Percentiles rank a stretch among this genome's conserved stretches.
These are phyloP conservation scores for Trisateles emortualis DNA, from an alignment of 2,888 invertebrate species.

Conservation along the genomic window DNA sequence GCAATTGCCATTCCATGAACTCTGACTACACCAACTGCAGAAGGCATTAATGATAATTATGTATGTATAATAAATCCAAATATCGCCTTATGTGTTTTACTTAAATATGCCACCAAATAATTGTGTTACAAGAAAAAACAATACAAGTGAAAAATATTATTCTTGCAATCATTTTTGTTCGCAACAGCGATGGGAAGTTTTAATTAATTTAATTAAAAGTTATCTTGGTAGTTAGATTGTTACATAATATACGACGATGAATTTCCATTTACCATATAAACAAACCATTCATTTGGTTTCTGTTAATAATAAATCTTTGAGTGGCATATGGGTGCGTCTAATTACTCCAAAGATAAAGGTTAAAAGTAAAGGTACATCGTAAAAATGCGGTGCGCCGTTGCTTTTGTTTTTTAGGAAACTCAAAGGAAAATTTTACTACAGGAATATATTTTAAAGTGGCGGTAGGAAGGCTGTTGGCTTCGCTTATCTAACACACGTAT, in stretches of 20 bases:
- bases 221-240: conserved; percentile 33
- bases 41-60: too few relatives aligned
- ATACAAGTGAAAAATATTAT: conserved; percentile 18
- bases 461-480: neutral
- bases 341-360: conserved; percentile 35
- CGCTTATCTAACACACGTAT: conserved; percentile 16
- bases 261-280: conserved; percentile 38
- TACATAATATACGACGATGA: conserved; percentile 15
- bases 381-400: conserved; percentile 16
- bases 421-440: neutral
- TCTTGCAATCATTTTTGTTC: conserved; percentile 30
- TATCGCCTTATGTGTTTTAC: neutral
- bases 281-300: conserved; percentile 40
- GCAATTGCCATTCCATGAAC: too few relatives aligned
- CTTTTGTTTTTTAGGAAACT: conserved; percentile 1
- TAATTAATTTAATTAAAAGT: conserved; percentile 55
- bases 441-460: conserved; percentile 4
- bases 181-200: conserved; percentile 41
- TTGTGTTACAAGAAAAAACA: conserved; percentile 20
- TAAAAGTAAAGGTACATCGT: conserved; percentile 25
- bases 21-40: too few relatives aligned
- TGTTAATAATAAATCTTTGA: conserved; percentile 43
- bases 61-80: too few relatives aligned
- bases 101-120: conserved; percentile 16
- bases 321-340: conserved; percentile 46